phyloP scores from a whole-genome alignment of 1,140 invertebrate species.

The Periplaneta americana region DNA sequence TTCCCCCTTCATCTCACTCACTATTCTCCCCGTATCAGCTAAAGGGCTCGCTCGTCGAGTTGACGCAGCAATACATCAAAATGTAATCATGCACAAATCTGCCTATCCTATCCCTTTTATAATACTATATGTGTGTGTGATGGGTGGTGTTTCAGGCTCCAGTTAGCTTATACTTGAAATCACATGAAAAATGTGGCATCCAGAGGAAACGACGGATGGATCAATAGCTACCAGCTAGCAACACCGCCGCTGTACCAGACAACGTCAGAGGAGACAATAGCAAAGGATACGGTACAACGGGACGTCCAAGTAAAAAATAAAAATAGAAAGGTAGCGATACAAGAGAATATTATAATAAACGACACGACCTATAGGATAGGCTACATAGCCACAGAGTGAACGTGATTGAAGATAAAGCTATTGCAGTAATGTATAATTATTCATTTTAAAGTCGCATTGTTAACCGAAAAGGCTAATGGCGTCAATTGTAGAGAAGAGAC shows the following conservation, averaged over 20 bases:
- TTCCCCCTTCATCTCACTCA: background rate
- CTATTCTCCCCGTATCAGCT: background rate
- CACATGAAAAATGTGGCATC: background rate
- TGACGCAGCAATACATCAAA: slow-evolving; percentile 2
- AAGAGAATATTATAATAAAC: too few relatives aligned
- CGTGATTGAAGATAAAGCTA: too few relatives aligned
- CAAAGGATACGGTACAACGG: background rate
- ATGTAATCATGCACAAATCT: slow-evolving; percentile 7
- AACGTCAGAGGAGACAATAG: background rate
- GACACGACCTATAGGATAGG: too few relatives aligned
- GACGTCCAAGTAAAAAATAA: background rate
- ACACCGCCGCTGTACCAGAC: background rate
- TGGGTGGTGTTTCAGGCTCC: background rate
- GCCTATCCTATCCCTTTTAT: background rate
- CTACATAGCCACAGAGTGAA: too few relatives aligned
- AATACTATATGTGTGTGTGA: background rate
- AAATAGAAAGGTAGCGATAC: too few relatives aligned
- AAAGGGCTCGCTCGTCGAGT: background rate
- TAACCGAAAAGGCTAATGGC: too few relatives aligned
- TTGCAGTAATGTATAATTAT: too few relatives aligned
- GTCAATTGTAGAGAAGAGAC: too few relatives aligned
- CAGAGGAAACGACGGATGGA: background rate
- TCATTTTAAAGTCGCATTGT: too few relatives aligned
- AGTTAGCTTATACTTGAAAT: background rate
- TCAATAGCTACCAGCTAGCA: background rate